phyloP scores from a whole-genome alignment of 2,797 vertebrate genomes.

The Heliangelus exortis region DNA sequence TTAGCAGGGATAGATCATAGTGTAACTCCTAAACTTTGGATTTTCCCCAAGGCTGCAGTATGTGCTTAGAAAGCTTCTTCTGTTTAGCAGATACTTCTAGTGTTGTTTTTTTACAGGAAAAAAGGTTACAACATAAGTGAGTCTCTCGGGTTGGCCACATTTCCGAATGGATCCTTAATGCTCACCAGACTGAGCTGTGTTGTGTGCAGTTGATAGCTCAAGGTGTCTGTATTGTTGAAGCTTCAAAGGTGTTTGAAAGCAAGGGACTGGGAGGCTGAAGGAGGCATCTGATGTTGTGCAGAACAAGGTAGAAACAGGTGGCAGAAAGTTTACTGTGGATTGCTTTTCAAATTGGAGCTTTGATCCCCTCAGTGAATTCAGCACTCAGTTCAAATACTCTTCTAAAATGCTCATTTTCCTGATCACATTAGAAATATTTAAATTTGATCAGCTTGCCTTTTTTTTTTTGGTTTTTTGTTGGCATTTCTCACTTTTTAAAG shows the following conservation, averaged over 20 bases:
- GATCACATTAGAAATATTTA: neutral
- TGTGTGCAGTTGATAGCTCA: neutral
- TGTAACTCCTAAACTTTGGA: neutral
- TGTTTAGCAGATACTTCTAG: neutral
- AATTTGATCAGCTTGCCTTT: neutral
- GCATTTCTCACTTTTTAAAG: neutral
- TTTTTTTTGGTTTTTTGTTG: neutral
- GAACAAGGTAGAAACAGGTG: neutral
- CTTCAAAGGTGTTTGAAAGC: neutral
- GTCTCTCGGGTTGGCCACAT: neutral
- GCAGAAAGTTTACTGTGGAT: neutral
- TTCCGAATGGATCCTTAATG: neutral
- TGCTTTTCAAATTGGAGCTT: neutral
- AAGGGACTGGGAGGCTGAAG: neutral
- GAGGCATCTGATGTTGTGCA: rapidly evolving
- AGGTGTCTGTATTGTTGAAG: neutral
- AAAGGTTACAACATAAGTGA: neutral
- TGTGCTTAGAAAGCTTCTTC: neutral
- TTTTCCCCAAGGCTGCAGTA: neutral
- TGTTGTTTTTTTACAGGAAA: neutral
- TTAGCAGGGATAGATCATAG: rapidly evolving
- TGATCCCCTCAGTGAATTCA: neutral
- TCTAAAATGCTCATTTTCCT: neutral
- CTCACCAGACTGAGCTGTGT: neutral
- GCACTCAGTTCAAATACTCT: neutral